Evolutionary conservation across 2,113 vertebrate species (phyloP).

Genomic region (Ursus arctos): DNA sequence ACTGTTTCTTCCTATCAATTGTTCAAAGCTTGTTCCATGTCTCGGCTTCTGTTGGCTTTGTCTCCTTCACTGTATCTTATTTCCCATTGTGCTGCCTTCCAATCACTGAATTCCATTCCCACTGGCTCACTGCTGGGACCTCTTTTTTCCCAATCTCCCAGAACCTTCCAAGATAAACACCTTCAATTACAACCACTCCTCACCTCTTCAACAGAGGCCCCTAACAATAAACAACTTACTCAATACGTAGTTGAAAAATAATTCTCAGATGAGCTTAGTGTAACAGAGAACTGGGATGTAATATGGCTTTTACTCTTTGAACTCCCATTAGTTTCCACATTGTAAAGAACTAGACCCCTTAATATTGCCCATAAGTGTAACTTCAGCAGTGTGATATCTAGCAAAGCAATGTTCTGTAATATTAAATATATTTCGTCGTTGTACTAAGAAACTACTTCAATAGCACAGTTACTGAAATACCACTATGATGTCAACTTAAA

Average conservation of each 20-base stretch:
- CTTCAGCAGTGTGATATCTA: background rate
- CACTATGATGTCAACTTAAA: background rate
- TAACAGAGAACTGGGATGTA: background rate
- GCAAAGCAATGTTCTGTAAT: background rate
- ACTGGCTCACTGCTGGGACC: slow-evolving; percentile 44
- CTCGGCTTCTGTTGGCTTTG: slow-evolving; percentile 22
- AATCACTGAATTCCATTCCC: background rate
- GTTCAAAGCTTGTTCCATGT: slow-evolving; percentile 28
- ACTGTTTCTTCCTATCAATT: slow-evolving; percentile 4
- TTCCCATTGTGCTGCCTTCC: slow-evolving; percentile 19
- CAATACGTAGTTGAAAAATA: slow-evolving; percentile 28
- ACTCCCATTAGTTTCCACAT: background rate
- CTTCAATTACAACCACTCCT: slow-evolving; percentile 59
- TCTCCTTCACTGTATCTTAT: slow-evolving; percentile 55
- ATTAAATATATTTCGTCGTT: background rate
- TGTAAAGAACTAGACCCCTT: background rate
- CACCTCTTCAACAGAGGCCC: slow-evolving; percentile 62
- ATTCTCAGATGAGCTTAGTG: slow-evolving; percentile 23
- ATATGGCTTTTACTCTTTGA: slow-evolving; percentile 42
- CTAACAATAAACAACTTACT: slow-evolving; percentile 71
- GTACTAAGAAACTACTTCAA: background rate
- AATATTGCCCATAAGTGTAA: background rate
- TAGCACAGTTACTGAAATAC: background rate
- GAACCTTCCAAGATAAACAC: slow-evolving; percentile 55
- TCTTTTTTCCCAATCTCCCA: background rate